Evolutionary conservation across 1,140 invertebrate species (phyloP), one percentile per base, ranked within the genome.

Genomic region (Ostrea edulis): DNA sequence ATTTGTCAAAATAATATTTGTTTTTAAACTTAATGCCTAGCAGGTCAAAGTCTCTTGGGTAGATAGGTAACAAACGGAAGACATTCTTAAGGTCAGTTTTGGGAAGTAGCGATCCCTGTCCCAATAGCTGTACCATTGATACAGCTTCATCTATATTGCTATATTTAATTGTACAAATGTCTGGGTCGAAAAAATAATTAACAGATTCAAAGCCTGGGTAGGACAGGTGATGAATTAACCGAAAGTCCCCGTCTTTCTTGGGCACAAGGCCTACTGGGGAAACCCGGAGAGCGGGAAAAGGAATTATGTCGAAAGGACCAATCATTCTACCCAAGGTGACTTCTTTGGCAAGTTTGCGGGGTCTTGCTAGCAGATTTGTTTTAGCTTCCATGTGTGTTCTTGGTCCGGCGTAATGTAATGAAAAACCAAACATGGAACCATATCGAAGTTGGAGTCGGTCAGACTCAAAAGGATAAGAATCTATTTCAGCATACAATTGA

Each of bases 191-290:
- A 71, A 84, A 89, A 44, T 91, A 88, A 62, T 91, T 90, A 0
- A 90, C 53, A 0, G 87, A 91, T n/a, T 62, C 35, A 7, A 87
- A 58, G 20, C 68, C 54, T 20, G 90, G 90, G 52, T 89, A 88
- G 5, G 89, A 89, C 17, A 92, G 71, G 68, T 90, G 88, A 82
- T 90, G 87, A 17, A 86, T 84, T n/a, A 84, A 14, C n/a, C 84
- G 54, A 83, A 88, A 86, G 22, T 86, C 77, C 35, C 54, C 51
- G 17, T 55, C 54, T 55, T 55, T 55, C 17, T 8, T 55, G 54
- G 54, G 54, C 54, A 55, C 54, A 55, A 55, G 54, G 54, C 54
- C 54, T 55, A 55, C 54, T 55, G 1, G 54, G 9, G 8, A 55
- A 12, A 55, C 54, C 11, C 54, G 54, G 17, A 55, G 54, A 3